Conservation (phyloP, 2,888 invertebrate genomes). For the Agriopis aurantiaria region DNA sequence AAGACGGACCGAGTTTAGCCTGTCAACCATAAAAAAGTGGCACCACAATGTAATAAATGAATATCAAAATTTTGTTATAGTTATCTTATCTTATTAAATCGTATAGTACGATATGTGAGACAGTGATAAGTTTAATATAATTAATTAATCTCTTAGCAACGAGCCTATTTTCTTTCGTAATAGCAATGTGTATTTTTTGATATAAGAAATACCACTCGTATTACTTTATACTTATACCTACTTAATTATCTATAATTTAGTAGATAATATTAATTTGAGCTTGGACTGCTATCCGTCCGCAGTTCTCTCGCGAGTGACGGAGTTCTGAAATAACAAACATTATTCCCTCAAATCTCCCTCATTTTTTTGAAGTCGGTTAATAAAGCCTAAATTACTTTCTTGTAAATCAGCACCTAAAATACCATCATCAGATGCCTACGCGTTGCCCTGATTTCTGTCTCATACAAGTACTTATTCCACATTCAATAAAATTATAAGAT, state of each 20-base stretch:
- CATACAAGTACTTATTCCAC: background rate
- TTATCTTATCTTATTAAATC: slow-evolving; percentile 21
- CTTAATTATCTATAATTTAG: too few species aligned
- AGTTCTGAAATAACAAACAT: too few species aligned
- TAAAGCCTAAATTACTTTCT: too few species aligned
- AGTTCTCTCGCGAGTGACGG: too few species aligned
- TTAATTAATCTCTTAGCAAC: slow-evolving; percentile 23
- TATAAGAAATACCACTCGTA: background rate
- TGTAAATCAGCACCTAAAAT: background rate
- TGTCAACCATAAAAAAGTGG: too few species aligned
- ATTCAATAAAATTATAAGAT: background rate
- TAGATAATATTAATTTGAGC: background rate
- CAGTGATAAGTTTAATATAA: background rate
- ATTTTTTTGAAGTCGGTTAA: too few species aligned
- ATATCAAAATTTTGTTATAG: slow-evolving; percentile 2
- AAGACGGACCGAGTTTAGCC: too few species aligned
- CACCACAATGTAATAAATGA: background rate
- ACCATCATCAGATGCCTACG: background rate
- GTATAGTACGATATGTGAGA: slow-evolving; percentile 15
- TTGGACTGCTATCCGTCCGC: too few species aligned
- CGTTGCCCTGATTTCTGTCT: background rate
- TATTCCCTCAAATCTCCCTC: too few species aligned
- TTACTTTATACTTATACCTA: background rate
- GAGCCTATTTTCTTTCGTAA: background rate
- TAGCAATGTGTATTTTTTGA: background rate